Evolutionary conservation across 2,888 invertebrate genomes (phyloP), one percentile per base, ranked within the genome.

Genomic region (Zhengitettix transpicula): DNA sequence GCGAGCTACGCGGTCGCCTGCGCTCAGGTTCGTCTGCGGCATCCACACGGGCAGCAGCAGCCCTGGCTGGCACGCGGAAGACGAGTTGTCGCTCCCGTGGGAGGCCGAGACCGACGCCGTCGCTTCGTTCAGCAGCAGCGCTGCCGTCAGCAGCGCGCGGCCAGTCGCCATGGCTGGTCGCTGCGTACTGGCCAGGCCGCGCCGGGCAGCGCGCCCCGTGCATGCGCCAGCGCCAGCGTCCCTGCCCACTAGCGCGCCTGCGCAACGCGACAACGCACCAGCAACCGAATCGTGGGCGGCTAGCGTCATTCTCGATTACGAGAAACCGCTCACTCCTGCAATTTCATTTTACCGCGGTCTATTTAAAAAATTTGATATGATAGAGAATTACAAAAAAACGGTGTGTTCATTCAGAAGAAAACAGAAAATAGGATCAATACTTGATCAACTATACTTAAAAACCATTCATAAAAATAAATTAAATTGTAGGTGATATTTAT

Each of bases 31-130:
- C 42, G 83, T 83, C 67, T 82, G 77, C n/a, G 96, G 96, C 67
- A 72, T 72, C 98, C 98, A 99, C 64, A 87, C 77, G 40, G 95
- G 92, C 59, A 99, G 75, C 65, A 97, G 69, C 63, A 98, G 78
- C 54, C 98, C 99, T 58, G 87, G 83, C 67, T 81, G 79, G 77
- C 98, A 99, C 56, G 68, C 9, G 40, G 55, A 14, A 40, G 69
- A 65, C 62, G 71, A 60, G 61, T 71, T 55, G 17, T 57, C 56
- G 42, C 53, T 42, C 10, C 16, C n/a, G 17, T 28, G 15, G 42
- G 58, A 15, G 14, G 40, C 11, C 40, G 51, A 40, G 57, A 55
- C 62, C 47, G 42, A 58, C 11, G 60, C 56, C 14, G 15, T 41
- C 42, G 54, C 57, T 42, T 41, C 44, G 14, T 53, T 40, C 52